These are phyloP conservation scores for Pseudomyrmex concolor DNA, from an alignment of 1,140 invertebrate genomes.

Conservation along the genomic window DNA sequence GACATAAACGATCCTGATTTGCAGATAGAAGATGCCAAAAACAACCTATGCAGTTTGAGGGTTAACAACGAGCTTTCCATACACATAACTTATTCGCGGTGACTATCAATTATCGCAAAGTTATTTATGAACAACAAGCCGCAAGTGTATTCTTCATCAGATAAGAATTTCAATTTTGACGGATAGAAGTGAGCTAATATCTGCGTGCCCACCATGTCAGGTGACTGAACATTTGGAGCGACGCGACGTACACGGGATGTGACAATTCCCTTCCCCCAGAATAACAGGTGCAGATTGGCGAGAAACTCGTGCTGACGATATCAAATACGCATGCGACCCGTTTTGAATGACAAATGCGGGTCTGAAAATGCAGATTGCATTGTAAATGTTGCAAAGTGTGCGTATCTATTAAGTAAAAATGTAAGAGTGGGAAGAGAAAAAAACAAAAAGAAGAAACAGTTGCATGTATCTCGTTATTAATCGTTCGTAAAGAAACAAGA, in stretches of 20 bases:
- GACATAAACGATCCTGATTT: too few relatives aligned
- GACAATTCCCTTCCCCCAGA: background rate
- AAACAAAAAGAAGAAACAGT: background rate
- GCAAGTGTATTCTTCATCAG: background rate
- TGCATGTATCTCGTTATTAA: background rate
- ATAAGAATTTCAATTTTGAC: background rate
- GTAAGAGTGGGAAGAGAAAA: background rate
- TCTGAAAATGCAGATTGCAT: background rate
- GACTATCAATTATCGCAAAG: background rate
- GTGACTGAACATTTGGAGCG: constrained; percentile 19
- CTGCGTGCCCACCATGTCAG: constrained; percentile 1
- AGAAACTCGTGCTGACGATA: constrained; percentile 2
- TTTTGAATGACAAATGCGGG: background rate
- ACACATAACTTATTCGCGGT: background rate
- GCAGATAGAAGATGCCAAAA: too few relatives aligned
- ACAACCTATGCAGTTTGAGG: too few relatives aligned
- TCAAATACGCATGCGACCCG: background rate
- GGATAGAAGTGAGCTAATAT: background rate
- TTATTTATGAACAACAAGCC: background rate
- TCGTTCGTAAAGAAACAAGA: background rate
- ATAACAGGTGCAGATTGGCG: constrained; percentile 36
- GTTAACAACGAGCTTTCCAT: background rate
- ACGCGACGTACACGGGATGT: background rate
- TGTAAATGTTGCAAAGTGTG: background rate
- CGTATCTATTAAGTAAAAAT: background rate